Evolutionary conservation across 1,140 invertebrate genomes (phyloP).

Genomic region (Pseudoatta argentina): DNA sequence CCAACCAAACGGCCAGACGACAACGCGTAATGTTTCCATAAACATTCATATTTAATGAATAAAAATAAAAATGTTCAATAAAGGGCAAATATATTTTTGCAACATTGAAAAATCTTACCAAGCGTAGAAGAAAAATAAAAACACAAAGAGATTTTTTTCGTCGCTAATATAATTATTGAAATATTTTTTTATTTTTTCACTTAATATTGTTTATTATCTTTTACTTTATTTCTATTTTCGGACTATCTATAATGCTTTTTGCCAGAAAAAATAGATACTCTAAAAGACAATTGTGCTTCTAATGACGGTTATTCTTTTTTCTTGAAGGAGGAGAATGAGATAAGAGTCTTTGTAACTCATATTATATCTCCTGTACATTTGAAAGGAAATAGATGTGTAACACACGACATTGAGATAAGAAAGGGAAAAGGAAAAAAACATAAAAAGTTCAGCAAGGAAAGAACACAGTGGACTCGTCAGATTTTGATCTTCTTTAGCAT

Average conservation of each 20-base stretch:
- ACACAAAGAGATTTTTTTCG: background rate
- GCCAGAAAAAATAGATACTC: background rate
- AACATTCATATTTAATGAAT: background rate
- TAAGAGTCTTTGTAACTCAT: too few relatives aligned
- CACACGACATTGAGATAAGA: background rate
- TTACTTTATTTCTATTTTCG: background rate
- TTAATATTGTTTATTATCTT: too few relatives aligned
- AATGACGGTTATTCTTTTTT: background rate
- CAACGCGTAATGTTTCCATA: constrained; percentile 55
- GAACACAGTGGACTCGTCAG: too few relatives aligned
- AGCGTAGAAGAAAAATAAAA: background rate
- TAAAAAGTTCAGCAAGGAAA: background rate
- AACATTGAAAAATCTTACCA: background rate
- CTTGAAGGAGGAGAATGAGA: background rate
- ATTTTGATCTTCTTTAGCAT: too few relatives aligned
- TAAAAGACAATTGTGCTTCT: background rate
- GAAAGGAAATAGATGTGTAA: background rate
- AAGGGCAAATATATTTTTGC: background rate
- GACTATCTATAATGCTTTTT: background rate
- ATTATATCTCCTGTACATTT: background rate
- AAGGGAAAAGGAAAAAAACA: background rate
- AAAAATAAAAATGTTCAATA: constrained; percentile 3
- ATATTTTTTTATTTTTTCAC: background rate
- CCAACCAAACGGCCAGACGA: constrained; percentile 81
- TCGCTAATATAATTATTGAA: background rate